These are phyloP conservation scores for Malurus melanocephalus DNA, from an alignment of 2,113 vertebrate species.

Conservation along the genomic window DNA sequence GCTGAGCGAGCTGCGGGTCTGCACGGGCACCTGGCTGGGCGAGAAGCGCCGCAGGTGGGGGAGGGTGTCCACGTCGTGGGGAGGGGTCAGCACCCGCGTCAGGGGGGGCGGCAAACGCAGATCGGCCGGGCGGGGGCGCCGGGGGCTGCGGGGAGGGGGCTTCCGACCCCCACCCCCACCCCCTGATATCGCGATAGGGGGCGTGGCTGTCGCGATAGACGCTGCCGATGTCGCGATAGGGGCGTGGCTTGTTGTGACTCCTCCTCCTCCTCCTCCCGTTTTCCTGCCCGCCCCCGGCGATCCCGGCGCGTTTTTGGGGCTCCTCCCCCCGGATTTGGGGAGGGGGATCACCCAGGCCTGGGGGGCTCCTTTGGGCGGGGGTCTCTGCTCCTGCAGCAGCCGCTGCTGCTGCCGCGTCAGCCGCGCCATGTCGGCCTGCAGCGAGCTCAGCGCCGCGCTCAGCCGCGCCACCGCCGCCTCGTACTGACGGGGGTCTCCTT, in stretches of 20 bases:
- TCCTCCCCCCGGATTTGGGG: slow-evolving; percentile 20
- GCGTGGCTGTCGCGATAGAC: no score
- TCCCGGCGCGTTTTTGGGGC: slow-evolving; percentile 35
- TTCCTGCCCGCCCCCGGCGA: slow-evolving; percentile 36
- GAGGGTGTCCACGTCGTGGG: slow-evolving; percentile 84
- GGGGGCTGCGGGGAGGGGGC: slow-evolving; percentile 80
- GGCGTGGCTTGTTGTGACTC: background rate
- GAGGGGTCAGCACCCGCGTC: slow-evolving; percentile 78
- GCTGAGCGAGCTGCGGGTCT: slow-evolving; percentile 85
- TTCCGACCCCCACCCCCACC: accelerated
- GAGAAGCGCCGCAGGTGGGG: slow-evolving; percentile 85
- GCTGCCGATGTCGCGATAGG: no score
- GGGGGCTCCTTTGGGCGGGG: background rate
- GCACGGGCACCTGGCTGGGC: slow-evolving; percentile 81
- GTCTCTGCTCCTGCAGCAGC: slow-evolving; percentile 68
- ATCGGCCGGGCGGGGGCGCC: slow-evolving; percentile 75
- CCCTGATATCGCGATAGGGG: background rate
- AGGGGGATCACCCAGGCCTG: slow-evolving; percentile 79
- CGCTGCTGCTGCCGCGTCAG: slow-evolving; percentile 86
- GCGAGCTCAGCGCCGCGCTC: slow-evolving; percentile 82
- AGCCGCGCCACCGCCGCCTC: slow-evolving; percentile 87
- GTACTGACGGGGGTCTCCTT: slow-evolving; percentile 52
- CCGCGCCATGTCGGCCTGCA: slow-evolving; percentile 89
- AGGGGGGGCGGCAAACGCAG: slow-evolving; percentile 72
- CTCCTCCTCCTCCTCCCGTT: background rate